These are phyloP conservation scores for Hirtodrosophila cameraria DNA, from an alignment of 2,888 invertebrate genomes.

Conservation along the genomic window DNA sequence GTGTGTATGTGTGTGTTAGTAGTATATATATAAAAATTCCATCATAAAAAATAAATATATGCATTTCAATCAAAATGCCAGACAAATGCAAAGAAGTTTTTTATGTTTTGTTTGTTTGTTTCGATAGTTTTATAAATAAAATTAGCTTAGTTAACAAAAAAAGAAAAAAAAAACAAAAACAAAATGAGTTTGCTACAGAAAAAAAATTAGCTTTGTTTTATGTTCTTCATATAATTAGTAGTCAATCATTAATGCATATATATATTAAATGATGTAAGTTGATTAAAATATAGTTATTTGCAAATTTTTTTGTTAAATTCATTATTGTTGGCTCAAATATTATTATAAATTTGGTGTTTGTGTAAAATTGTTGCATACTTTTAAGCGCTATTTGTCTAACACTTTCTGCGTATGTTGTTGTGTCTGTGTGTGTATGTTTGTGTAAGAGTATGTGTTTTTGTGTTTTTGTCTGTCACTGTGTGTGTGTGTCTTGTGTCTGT, in stretches of 20 bases:
- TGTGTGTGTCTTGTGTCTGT: conserved; percentile 35
- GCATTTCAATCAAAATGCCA: conserved; percentile 48
- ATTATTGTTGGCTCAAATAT: conserved; percentile 37
- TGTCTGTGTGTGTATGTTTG: conserved; percentile 23
- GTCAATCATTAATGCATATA: conserved; percentile 50
- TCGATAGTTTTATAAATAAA: conserved; percentile 13
- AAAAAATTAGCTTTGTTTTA: conserved; percentile 30
- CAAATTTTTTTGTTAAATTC: conserved; percentile 6
- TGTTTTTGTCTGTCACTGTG: conserved; percentile 24
- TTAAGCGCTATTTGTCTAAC: conserved; percentile 38
- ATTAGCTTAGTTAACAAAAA: conserved; percentile 38
- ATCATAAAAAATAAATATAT: conserved; percentile 13
- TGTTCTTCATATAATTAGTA: conserved; percentile 36
- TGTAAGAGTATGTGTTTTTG: conserved; percentile 14
- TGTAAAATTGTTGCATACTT: conserved; percentile 21
- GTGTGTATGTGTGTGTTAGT: conserved; percentile 9
- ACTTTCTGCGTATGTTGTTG: conserved; percentile 18
- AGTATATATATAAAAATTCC: conserved; percentile 1
- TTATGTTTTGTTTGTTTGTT: conserved; percentile 16
- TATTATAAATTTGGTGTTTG: conserved; percentile 9
- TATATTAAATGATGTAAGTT: conserved; percentile 37
- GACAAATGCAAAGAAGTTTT: conserved; percentile 48
- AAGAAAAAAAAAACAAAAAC: no score
- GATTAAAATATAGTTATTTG: conserved; percentile 32
- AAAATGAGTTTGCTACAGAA: conserved; percentile 50